Conservation (phyloP, 2,888 invertebrate genomes). For the Meta bourneti region DNA sequence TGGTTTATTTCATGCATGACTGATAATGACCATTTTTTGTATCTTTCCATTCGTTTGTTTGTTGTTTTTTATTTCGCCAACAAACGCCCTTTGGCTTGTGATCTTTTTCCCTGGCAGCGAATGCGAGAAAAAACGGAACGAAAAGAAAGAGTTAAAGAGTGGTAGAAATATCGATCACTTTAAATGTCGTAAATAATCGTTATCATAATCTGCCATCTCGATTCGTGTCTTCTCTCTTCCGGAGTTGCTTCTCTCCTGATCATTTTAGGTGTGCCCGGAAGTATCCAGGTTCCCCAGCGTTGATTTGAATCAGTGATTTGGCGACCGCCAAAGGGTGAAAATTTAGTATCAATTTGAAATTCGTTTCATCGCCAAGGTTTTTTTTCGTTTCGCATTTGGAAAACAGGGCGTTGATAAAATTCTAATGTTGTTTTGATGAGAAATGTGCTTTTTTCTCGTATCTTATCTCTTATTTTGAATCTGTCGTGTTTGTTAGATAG, state of each 20-base stretch:
- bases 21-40: conserved; percentile 58
- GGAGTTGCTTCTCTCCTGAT: conserved; percentile 45
- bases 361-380: background rate
- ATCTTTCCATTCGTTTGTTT: conserved; percentile 11
- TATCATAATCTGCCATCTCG: conserved; percentile 60
- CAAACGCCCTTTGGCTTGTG: conserved; percentile 52
- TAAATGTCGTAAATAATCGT: conserved; percentile 68
- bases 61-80: conserved; percentile 34
- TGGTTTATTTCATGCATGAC: conserved; percentile 69
- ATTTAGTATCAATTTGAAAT: background rate
- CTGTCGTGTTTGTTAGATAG: no score
- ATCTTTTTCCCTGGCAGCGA: conserved; percentile 9
- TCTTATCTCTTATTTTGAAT: no score
- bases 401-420: no score
- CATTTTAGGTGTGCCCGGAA: conserved; percentile 68
- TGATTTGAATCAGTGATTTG: conserved; percentile 33
- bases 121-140: background rate
- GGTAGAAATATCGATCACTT: conserved; percentile 70
- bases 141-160: conserved; percentile 23
- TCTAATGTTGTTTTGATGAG: no score
- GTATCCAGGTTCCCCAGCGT: conserved; percentile 27
- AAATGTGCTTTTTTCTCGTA: no score
- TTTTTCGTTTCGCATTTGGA: background rate
- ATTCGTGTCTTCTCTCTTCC: conserved; percentile 67
- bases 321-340: conserved; percentile 35